These are phyloP conservation scores for Anser brachyrhynchus DNA, from an alignment of 2,113 vertebrate genomes.

Conservation along the genomic window DNA sequence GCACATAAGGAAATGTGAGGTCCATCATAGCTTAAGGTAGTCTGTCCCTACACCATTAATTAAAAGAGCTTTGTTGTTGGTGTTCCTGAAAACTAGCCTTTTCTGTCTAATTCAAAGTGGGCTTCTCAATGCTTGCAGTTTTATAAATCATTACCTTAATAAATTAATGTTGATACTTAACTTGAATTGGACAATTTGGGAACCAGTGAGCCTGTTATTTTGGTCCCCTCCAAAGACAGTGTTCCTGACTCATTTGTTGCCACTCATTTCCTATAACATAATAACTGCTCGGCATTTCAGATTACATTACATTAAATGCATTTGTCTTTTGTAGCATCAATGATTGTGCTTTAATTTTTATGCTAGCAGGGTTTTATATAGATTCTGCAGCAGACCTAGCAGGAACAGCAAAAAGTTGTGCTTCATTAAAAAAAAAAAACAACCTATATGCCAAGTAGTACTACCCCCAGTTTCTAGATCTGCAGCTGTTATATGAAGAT, in stretches of 20 bases:
- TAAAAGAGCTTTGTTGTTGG: neutral
- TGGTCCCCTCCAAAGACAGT: neutral
- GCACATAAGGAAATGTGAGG: neutral
- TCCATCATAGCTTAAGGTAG: neutral
- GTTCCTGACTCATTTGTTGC: neutral
- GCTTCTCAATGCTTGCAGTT: neutral
- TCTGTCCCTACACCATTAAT: neutral
- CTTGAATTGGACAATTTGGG: neutral
- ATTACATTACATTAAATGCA: neutral
- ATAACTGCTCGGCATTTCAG: neutral
- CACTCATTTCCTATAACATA: neutral
- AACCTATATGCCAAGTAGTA: neutral
- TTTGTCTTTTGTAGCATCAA: neutral
- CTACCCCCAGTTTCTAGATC: neutral
- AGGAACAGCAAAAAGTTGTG: neutral
- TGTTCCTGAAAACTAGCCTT: neutral
- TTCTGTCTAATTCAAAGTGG: neutral
- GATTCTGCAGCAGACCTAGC: neutral
- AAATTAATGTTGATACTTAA: neutral
- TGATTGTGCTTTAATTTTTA: neutral
- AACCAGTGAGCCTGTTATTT: neutral
- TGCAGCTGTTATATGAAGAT: neutral
- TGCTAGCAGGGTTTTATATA: neutral
- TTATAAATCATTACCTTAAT: neutral
- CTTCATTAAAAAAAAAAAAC: neutral